phyloP scores from a whole-genome alignment of 2,113 vertebrate genomes.

The Perognathus longimembris region DNA sequence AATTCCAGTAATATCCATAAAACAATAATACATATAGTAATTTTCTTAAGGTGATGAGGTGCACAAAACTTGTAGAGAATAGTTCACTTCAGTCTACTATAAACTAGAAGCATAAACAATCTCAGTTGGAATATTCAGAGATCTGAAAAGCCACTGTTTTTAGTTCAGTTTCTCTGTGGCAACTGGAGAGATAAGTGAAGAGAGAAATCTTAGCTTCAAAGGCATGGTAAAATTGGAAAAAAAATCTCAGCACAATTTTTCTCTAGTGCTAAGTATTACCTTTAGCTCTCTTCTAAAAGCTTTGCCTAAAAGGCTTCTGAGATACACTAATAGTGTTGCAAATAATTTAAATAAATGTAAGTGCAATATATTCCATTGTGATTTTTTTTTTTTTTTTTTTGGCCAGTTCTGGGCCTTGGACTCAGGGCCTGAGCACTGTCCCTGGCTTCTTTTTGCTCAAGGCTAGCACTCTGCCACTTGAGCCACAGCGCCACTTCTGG shows the following conservation, averaged over 20 bases:
- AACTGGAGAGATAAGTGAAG: neutral
- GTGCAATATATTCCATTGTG: neutral
- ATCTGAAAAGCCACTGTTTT: neutral
- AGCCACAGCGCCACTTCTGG: too few relatives aligned
- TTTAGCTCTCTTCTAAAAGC: neutral
- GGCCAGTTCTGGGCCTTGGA: too few relatives aligned
- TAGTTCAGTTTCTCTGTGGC: neutral
- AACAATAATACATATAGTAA: too few relatives aligned
- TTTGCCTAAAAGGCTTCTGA: neutral
- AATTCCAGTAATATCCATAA: neutral
- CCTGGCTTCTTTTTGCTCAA: too few relatives aligned
- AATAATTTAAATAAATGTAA: neutral
- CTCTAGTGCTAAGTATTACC: neutral
- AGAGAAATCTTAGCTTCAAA: conserved; percentile 14
- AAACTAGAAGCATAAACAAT: neutral
- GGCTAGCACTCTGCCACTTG: too few relatives aligned
- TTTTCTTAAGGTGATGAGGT: conserved; percentile 25
- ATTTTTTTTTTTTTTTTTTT: too few relatives aligned
- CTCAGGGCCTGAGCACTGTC: too few relatives aligned
- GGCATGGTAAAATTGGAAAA: neutral
- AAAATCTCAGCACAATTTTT: neutral
- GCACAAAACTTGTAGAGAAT: neutral
- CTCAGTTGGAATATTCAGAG: neutral
- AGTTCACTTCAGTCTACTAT: neutral
- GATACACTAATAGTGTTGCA: neutral